phyloP scores from a whole-genome alignment of 2,888 invertebrate species.

The Parnassius smintheus region DNA sequence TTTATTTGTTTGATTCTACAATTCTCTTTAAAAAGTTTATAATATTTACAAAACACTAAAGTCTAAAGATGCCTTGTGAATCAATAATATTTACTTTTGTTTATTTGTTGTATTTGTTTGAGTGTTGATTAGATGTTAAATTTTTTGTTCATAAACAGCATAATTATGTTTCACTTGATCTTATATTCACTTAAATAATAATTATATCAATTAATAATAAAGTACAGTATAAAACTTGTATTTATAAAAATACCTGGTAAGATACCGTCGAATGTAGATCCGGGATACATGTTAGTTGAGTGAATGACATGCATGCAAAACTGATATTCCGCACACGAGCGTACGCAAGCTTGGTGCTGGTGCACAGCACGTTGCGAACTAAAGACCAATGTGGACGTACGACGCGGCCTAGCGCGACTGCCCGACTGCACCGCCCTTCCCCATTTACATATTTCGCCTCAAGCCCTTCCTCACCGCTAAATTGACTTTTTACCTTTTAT shows the following conservation, averaged over 20 bases:
- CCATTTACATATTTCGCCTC: constrained; percentile 74
- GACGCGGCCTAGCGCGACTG: constrained; percentile 48
- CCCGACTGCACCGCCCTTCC: constrained; percentile 74
- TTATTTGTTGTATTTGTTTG: no score
- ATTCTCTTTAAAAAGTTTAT: no score
- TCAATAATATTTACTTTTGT: no score
- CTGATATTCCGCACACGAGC: constrained; percentile 39
- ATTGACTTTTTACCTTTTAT: constrained; percentile 81
- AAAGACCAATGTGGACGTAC: constrained; percentile 44
- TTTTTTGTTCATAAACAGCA: no score
- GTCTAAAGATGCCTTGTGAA: no score
- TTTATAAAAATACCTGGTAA: constrained; percentile 54
- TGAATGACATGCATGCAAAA: constrained; percentile 32
- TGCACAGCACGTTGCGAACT: constrained; percentile 38
- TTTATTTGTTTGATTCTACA: no score
- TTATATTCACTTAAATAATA: no score
- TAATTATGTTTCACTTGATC: no score
- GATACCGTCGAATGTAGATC: constrained; percentile 61
- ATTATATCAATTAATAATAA: no score
- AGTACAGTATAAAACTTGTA: neutral
- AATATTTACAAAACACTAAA: no score
- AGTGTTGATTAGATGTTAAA: no score
- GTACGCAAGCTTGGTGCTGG: constrained; percentile 44
- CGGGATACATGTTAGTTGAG: constrained; percentile 63
- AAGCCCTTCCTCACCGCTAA: constrained; percentile 76